phyloP scores from a whole-genome alignment of 2,888 invertebrate species.

The Andrena flavipes region DNA sequence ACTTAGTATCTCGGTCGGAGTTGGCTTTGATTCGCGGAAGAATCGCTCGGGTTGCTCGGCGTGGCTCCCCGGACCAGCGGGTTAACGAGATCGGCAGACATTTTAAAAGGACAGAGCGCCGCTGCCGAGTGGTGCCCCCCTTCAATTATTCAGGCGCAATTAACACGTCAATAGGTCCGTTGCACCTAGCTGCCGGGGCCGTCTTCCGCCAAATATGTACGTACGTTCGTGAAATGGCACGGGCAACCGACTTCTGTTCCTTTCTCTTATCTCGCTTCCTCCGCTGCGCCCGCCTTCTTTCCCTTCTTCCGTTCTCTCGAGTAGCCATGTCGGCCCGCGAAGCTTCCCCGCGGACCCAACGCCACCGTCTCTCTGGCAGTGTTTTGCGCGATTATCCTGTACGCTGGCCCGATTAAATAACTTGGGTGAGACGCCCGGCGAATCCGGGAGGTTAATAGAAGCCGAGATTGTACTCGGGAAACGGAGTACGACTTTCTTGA shows the following conservation, averaged over 20 bases:
- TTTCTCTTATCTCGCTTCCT: conserved; percentile 29
- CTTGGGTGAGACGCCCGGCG: too few species aligned
- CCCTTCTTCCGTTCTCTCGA: conserved; percentile 1
- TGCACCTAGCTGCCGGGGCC: conserved; percentile 77
- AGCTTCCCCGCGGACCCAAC: not conserved
- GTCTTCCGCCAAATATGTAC: conserved; percentile 72
- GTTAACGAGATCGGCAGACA: conserved; percentile 78
- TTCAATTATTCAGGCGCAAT: conserved; percentile 82
- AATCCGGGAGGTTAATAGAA: too few species aligned
- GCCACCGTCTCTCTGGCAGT: too few species aligned
- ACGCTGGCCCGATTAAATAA: not conserved
- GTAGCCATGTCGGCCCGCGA: not conserved
- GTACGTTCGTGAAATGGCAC: conserved; percentile 68
- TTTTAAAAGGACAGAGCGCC: conserved; percentile 79
- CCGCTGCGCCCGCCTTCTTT: conserved; percentile 10
- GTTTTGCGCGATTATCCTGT: not conserved
- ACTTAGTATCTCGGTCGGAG: not conserved
- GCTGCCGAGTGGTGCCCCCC: conserved; percentile 70
- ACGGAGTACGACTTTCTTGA: too few species aligned
- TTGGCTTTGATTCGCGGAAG: conserved; percentile 4
- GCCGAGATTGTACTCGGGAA: too few species aligned
- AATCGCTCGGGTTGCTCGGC: not conserved
- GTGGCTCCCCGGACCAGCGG: conserved; percentile 44
- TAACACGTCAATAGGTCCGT: conserved; percentile 82
- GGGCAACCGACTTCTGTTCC: conserved; percentile 42